A percentile compares a stretch with the other conserved stretches of the same genome.
phyloP scores from a whole-genome alignment of 2,113 vertebrate species.

The Neolamprologus devosi region DNA sequence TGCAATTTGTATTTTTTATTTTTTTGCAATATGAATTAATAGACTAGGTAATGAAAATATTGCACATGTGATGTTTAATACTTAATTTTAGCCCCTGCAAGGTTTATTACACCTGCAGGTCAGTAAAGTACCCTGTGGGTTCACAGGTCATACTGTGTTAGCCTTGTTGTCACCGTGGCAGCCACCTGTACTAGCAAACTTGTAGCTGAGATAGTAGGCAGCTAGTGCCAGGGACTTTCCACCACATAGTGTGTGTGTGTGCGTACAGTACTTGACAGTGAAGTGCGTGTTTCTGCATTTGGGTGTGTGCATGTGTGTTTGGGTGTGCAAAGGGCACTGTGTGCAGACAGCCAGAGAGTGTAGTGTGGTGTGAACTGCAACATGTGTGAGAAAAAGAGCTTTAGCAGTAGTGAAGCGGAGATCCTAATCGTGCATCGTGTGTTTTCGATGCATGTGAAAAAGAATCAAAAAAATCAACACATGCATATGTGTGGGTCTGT shows the following conservation, averaged over 20 bases:
- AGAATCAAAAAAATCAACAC: not conserved
- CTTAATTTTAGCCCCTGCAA: not conserved
- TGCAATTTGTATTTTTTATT: not conserved
- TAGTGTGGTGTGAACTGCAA: not conserved
- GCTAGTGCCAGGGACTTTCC: slow-evolving; percentile 63
- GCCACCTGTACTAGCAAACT: slow-evolving; percentile 30
- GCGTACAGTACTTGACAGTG: not conserved
- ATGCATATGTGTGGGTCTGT: not conserved
- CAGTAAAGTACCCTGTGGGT: not conserved
- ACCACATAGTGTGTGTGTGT: not conserved
- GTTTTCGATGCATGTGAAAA: not conserved
- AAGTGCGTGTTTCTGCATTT: slow-evolving; percentile 3
- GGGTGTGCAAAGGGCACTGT: slow-evolving; percentile 4
- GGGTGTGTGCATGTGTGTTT: slow-evolving; percentile 1
- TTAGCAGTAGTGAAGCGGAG: not conserved
- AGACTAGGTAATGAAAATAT: not conserved
- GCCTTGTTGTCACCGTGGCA: not conserved
- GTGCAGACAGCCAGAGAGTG: not conserved
- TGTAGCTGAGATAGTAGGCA: slow-evolving; percentile 22
- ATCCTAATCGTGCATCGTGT: not conserved
- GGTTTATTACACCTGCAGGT: not conserved
- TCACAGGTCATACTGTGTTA: not conserved
- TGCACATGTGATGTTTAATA: too few relatives aligned
- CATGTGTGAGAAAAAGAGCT: not conserved
- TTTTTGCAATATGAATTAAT: not conserved